These are phyloP conservation scores for Pseudococcus viburni DNA, from an alignment of 2,888 invertebrate species.

Conservation along the genomic window DNA sequence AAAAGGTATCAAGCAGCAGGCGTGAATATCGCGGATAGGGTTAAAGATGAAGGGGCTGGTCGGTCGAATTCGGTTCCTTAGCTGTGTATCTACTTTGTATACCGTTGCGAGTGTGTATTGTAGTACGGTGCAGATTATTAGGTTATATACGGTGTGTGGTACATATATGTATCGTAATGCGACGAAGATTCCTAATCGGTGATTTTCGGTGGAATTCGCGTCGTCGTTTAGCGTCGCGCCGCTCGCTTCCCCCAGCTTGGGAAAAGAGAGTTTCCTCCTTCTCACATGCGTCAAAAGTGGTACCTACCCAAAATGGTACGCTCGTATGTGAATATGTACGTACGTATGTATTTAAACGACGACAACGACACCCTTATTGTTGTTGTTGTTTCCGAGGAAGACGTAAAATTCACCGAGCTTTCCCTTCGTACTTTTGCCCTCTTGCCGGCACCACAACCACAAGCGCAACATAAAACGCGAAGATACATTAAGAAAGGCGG, in stretches of 20 bases:
- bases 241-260: background rate
- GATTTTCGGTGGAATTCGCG: conserved; percentile 11
- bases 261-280: background rate
- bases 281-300: background rate
- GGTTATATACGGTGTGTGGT: background rate
- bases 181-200: conserved; percentile 5
- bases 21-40: background rate
- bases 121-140: background rate
- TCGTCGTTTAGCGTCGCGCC: background rate
- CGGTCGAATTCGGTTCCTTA: background rate
- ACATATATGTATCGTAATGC: background rate
- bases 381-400: background rate
- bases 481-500: background rate
- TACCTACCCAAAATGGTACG: background rate
- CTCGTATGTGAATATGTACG: background rate
- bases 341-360: background rate
- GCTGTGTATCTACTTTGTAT: background rate
- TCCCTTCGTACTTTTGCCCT: background rate
- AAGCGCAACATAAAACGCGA: background rate
- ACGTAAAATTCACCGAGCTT: background rate
- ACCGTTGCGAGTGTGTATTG: background rate
- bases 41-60: background rate
- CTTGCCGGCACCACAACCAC: background rate
- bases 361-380: background rate
- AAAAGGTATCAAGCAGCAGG: background rate